A percentile compares a stretch with the other conserved stretches of the same genome.
phyloP scores from a whole-genome alignment of 2,113 vertebrate species.

The Chaetodon auriga region DNA sequence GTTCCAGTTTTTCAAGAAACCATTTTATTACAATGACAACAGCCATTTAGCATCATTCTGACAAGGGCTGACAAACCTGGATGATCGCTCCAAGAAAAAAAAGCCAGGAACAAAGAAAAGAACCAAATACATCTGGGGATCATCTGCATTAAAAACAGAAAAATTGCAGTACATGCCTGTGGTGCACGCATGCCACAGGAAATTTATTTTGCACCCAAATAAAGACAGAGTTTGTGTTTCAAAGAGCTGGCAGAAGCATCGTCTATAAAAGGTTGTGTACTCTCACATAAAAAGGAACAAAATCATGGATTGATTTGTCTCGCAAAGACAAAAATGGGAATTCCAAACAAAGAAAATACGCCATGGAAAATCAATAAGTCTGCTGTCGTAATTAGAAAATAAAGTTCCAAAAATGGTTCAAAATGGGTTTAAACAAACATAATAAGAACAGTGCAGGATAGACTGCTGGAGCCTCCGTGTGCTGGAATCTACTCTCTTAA shows the following conservation, averaged over 20 bases:
- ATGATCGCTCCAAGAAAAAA: neutral
- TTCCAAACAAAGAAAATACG: conserved; percentile 21
- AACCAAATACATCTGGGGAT: neutral
- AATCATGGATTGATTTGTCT: conserved; percentile 28
- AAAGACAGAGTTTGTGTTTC: neutral
- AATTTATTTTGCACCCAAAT: conserved; percentile 19
- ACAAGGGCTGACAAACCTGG: neutral
- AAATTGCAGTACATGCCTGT: conserved; percentile 14
- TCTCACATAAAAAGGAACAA: conserved; percentile 28
- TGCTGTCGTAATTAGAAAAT: conserved; percentile 33
- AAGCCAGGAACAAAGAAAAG: neutral
- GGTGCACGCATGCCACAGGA: neutral
- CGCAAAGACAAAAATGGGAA: conserved; percentile 28
- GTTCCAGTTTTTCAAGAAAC: neutral
- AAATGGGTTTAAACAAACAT: conserved; percentile 23
- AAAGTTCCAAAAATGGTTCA: conserved; percentile 21
- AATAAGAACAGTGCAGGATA: conserved; percentile 6
- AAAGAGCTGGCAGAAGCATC: neutral
- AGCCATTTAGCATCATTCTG: neutral
- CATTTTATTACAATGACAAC: conserved; percentile 8
- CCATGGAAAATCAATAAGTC: conserved; percentile 30
- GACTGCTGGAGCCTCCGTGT: neutral
- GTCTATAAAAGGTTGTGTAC: conserved; percentile 1
- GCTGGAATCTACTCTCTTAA: neutral
- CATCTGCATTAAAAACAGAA: conserved; percentile 14